Evolutionary conservation across 1,140 invertebrate genomes (phyloP), one percentile per base, ranked within the genome.

Genomic region (Tetramorium simillimum): DNA sequence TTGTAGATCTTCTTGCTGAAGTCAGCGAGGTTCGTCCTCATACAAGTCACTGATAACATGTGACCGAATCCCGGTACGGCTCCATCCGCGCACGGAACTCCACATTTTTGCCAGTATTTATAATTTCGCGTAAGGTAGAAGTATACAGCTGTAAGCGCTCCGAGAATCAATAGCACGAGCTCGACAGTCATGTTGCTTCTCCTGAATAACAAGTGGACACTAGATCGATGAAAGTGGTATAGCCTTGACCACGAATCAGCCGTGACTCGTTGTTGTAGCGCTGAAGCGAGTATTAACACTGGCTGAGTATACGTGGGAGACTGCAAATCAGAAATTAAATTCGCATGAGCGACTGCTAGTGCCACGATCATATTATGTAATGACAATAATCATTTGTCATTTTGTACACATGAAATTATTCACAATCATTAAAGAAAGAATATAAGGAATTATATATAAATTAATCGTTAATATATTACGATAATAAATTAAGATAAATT

Each of bases 61-160:
- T 94, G 92, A 40, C 93, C 94, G 1, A 95, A 73, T 9, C 89
- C 88, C 0, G 92, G 91, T 5, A 90, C 0, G 2, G 85, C 70
- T 65, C 86, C 85, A 9, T 89, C 90, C 5, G 93, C 80, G 69
- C 94, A 93, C 53, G 93, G 93, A 0, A 96, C 92, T 14, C 94
- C 93, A 86, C 90, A 91, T 4, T 93, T 90, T 58, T 92, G 75
- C 95, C 96, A 96, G 77, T 96, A 95, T 3, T 56, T 67, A n/a
- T 16, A 67, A 7, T 80, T 67, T 77, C 7, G 3, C 3, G 24
- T 46, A 62, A 7, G 89, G 14, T 43, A 58, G n/a, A 56, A 28
- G 21, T 81, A 81, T 3, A 78, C 0, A 0, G 5, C 43, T 5
- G 16, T 3, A 2, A 78, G 6, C 0, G 24, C 43, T 3, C 0